Evolutionary conservation across 1,140 invertebrate species (phyloP).

Genomic region (Holotrichia oblita): DNA sequence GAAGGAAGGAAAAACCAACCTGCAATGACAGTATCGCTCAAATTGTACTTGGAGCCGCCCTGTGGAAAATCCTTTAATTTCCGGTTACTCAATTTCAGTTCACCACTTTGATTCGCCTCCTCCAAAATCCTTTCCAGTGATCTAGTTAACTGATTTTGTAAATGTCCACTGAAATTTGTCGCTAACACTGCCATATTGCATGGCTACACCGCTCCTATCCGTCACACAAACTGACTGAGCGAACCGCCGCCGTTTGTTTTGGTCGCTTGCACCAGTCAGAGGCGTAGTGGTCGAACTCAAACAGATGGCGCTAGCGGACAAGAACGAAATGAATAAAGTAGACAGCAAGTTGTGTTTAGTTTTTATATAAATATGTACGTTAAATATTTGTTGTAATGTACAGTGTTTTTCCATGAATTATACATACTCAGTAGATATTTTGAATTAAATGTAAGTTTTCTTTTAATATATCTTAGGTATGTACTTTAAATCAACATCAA

Average conservation of each 20-base stretch:
- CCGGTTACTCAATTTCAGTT: conserved; percentile 86
- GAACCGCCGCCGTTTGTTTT: conserved; percentile 30
- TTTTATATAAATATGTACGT: no score
- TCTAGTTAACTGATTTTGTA: conserved; percentile 69
- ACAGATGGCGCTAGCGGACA: conserved; percentile 24
- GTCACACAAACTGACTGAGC: conserved; percentile 29
- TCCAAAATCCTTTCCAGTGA: conserved; percentile 89
- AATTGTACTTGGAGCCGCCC: conserved; percentile 80
- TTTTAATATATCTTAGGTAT: no score
- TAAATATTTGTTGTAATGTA: no score
- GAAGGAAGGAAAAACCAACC: conserved; percentile 70
- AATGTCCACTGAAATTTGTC: conserved; percentile 58
- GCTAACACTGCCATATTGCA: conserved; percentile 61
- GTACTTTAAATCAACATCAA: no score
- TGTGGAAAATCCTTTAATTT: conserved; percentile 93
- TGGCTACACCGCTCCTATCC: conserved; percentile 47
- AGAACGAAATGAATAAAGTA: no score
- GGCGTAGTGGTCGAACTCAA: not conserved
- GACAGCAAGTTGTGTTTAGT: no score
- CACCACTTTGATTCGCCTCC: conserved; percentile 89
- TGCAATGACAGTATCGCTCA: conserved; percentile 87
- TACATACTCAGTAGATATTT: no score
- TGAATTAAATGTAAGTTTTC: no score
- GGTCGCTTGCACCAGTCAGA: not conserved
- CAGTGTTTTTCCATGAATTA: no score